Evolutionary conservation across 2,797 vertebrate species (phyloP).

Genomic region (Chlorospingus semifuscus): DNA sequence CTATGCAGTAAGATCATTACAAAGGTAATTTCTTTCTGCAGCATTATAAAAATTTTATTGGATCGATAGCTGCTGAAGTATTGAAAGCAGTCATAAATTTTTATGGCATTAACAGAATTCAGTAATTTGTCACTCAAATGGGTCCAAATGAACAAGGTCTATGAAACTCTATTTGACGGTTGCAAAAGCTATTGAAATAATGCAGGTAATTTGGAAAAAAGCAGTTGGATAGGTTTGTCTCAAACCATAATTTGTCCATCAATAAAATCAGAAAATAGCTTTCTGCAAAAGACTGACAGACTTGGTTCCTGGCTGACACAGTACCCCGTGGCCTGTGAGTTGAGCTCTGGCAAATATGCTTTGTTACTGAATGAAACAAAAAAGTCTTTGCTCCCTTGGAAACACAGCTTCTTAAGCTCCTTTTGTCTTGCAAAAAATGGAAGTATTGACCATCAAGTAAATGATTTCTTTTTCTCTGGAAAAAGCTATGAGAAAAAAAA

Average conservation of each 20-base stretch:
- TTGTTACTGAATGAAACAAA: neutral
- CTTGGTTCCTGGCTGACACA: neutral
- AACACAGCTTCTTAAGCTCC: neutral
- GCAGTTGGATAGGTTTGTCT: neutral
- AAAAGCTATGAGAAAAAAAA: neutral
- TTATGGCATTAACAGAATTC: conserved; percentile 26
- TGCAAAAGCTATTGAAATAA: neutral
- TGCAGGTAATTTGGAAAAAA: neutral
- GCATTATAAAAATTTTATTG: conserved; percentile 56
- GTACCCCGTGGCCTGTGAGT: neutral
- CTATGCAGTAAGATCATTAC: conserved; percentile 3
- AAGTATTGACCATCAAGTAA: neutral
- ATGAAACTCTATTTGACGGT: neutral
- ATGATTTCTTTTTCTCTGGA: neutral
- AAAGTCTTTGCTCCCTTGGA: neutral
- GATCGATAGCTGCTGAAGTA: conserved; percentile 12
- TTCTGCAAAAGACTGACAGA: neutral
- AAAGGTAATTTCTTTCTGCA: conserved; percentile 47
- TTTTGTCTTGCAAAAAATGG: neutral
- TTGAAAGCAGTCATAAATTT: conserved; percentile 50
- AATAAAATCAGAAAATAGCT: neutral
- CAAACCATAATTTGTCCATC: neutral
- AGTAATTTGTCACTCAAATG: conserved; percentile 30
- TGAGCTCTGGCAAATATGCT: neutral
- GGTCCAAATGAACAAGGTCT: neutral